These are phyloP conservation scores for Cantharis rustica DNA, from an alignment of 2,888 invertebrate genomes.

Conservation along the genomic window DNA sequence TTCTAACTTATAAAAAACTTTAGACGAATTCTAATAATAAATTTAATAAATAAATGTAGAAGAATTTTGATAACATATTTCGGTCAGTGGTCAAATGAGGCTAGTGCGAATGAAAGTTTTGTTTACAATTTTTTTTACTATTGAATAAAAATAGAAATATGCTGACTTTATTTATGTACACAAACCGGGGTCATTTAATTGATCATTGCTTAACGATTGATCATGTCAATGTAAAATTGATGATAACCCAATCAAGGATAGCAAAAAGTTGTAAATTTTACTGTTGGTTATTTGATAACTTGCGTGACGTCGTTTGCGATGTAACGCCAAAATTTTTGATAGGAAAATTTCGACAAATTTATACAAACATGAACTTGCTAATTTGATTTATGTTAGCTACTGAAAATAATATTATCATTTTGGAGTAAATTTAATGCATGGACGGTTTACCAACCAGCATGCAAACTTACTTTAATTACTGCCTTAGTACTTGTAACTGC, in stretches of 20 bases:
- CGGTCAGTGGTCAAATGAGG: not conserved
- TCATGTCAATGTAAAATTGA: not conserved
- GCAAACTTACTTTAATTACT: constrained; percentile 9
- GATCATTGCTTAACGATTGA: not conserved
- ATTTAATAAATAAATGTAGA: not conserved
- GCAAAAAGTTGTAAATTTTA: not conserved
- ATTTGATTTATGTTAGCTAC: not conserved
- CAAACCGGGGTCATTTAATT: not conserved
- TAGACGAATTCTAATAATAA: too few species aligned
- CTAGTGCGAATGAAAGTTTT: not conserved
- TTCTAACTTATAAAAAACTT: too few species aligned
- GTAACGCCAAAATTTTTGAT: not conserved
- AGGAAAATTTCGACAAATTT: not conserved
- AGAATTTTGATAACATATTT: not conserved
- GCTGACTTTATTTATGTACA: not conserved
- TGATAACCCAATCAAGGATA: not conserved
- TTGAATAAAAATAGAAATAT: not conserved
- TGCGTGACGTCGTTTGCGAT: not conserved
- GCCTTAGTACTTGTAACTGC: not conserved
- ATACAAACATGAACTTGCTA: not conserved
- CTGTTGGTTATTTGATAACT: not conserved
- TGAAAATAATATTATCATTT: not conserved
- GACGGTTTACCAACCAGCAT: constrained; percentile 1
- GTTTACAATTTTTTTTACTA: not conserved
- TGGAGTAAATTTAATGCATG: constrained; percentile 1